Conservation (phyloP, 35 echinoderm and acorn worm species). For the Nesometra sesokonis region DNA sequence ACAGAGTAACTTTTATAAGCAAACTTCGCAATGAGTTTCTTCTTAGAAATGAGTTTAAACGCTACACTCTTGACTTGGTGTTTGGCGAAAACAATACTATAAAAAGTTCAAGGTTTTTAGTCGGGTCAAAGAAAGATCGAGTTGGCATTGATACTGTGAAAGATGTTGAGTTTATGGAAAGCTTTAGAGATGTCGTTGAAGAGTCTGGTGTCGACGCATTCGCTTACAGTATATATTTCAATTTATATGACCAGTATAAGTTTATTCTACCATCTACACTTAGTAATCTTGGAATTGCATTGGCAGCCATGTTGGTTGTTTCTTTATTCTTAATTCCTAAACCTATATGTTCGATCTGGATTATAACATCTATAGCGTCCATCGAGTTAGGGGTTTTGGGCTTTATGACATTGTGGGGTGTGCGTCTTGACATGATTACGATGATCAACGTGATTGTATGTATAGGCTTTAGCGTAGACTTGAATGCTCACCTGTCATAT, state of each 20-base stretch:
- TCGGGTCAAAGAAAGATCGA: slow-evolving; percentile 37
- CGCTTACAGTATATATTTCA: slow-evolving; percentile 47
- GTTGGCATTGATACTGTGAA: slow-evolving; percentile 12
- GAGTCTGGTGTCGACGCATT: slow-evolving; percentile 5
- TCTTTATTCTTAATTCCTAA: slow-evolving; percentile 71
- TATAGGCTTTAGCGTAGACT: slow-evolving; percentile 92
- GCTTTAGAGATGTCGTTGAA: slow-evolving; percentile 22
- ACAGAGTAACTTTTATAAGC: no score
- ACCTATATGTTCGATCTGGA: slow-evolving; percentile 48
- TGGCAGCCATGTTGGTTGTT: slow-evolving; percentile 56
- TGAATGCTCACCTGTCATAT: slow-evolving; percentile 85
- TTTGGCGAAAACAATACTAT: slow-evolving; percentile 27
- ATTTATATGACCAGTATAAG: slow-evolving; percentile 73
- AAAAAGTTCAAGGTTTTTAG: slow-evolving; percentile 24
- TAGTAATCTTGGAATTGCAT: slow-evolving; percentile 74
- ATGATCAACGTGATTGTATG: slow-evolving; percentile 98
- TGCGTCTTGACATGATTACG: slow-evolving; percentile 64
- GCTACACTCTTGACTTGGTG: slow-evolving; percentile 37
- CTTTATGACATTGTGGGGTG: slow-evolving; percentile 72
- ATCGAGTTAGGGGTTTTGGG: slow-evolving; percentile 77
- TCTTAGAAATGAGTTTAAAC: neutral
- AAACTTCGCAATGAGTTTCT: slow-evolving; percentile 31
- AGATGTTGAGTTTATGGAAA: slow-evolving; percentile 34
- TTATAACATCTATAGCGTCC: slow-evolving; percentile 59
- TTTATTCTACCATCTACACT: slow-evolving; percentile 61